Evolutionary conservation across 2,888 invertebrate genomes (phyloP).

Genomic region (Strigamia maritima): DNA sequence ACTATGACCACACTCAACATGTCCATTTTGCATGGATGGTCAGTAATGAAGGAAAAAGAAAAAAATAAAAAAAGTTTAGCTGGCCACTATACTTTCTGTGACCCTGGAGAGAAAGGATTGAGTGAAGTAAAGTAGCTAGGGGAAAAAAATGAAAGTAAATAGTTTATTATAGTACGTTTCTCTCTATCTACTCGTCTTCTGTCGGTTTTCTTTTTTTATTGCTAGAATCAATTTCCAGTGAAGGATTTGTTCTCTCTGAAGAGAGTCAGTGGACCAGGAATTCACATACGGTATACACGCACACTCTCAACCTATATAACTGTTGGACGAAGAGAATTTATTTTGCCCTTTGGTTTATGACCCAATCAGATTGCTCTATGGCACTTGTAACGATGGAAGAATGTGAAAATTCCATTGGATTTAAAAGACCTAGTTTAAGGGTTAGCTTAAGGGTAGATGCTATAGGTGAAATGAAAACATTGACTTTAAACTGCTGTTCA

Average conservation of each 20-base stretch:
- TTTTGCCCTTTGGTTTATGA: constrained; percentile 15
- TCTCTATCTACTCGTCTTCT: neutral
- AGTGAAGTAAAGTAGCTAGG: neutral
- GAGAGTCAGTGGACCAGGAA: constrained; percentile 6
- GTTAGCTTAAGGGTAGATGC: neutral
- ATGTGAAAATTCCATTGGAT: constrained; percentile 15
- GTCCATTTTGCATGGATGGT: constrained; percentile 15
- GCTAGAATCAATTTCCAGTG: constrained; percentile 5
- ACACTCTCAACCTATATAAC: constrained; percentile 3
- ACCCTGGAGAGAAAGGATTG: neutral
- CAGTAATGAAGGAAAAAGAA: neutral
- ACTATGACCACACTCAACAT: constrained; percentile 5
- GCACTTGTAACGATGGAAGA: constrained; percentile 5
- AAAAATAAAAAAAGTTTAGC: neutral
- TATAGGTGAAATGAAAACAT: constrained; percentile 10
- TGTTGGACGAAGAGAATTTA: constrained; percentile 5
- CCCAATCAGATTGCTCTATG: constrained; percentile 1
- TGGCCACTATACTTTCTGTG: neutral
- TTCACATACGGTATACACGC: neutral
- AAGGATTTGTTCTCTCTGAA: constrained; percentile 10
- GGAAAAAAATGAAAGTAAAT: neutral
- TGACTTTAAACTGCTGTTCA: constrained; percentile 10
- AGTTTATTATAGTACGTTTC: neutral
- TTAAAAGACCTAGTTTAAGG: constrained; percentile 15
- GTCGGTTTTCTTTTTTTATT: constrained; percentile 10